Percentiles rank a stretch among this genome's conserved stretches.
Conservation (phyloP, 1,140 invertebrate species). For the Scaptodrosophila lebanonensis region DNA sequence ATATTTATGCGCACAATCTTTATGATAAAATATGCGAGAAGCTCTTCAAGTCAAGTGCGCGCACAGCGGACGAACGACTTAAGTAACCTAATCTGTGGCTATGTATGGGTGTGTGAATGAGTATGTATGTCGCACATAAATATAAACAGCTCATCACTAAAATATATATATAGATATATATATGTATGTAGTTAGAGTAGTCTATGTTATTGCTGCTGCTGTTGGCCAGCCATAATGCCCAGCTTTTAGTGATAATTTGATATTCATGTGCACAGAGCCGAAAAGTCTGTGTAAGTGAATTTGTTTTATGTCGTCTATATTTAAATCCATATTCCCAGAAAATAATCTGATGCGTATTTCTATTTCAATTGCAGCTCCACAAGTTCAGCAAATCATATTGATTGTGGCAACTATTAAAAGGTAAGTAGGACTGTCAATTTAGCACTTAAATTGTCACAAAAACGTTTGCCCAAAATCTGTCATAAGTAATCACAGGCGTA, state of each 20-base stretch:
- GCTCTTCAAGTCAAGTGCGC: conserved; percentile 36
- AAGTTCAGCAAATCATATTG: conserved; percentile 17
- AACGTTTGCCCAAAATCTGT: neutral
- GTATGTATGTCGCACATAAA: conserved; percentile 34
- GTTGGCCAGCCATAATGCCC: conserved; percentile 11
- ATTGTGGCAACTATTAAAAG: conserved; percentile 4
- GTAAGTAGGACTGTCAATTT: conserved; percentile 35
- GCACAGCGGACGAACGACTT: conserved; percentile 32
- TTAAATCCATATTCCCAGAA: conserved; percentile 34
- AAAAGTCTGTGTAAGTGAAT: conserved; percentile 32
- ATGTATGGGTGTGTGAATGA: conserved; percentile 7
- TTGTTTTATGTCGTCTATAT: conserved; percentile 44
- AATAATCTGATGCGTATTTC: conserved; percentile 25
- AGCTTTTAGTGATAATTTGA: conserved; percentile 69
- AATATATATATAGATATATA: too few species aligned
- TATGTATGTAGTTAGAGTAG: conserved; percentile 8
- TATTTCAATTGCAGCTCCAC: conserved; percentile 9
- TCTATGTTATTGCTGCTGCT: conserved; percentile 20
- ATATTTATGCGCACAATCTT: conserved; percentile 61
- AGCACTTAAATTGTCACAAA: conserved; percentile 21
- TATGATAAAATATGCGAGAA: conserved; percentile 21
- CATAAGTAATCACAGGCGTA: conserved; percentile 8
- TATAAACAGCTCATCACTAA: conserved; percentile 54
- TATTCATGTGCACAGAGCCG: conserved; percentile 51
- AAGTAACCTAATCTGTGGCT: conserved; percentile 41